These are phyloP conservation scores for Cetonia aurata DNA, from an alignment of 2,888 invertebrate species.

Conservation along the genomic window DNA sequence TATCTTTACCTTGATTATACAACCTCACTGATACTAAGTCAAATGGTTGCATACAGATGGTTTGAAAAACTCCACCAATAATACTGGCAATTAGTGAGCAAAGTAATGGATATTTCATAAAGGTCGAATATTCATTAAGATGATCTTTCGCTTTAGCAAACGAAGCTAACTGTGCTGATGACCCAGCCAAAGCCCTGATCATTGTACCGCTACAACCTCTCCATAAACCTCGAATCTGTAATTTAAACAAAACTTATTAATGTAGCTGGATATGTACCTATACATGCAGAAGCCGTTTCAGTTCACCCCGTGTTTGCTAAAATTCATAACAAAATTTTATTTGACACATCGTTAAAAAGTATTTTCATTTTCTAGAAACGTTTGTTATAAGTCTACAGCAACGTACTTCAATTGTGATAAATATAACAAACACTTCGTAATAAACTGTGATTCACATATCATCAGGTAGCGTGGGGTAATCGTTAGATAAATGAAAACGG, in stretches of 20 bases:
- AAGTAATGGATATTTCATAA: conserved; percentile 68
- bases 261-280: not conserved
- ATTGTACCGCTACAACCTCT: conserved; percentile 81
- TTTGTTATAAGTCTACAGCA: too few species aligned
- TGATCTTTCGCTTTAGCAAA: conserved; percentile 77
- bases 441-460: too few species aligned
- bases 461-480: too few species aligned
- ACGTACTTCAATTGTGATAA: too few species aligned
- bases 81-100: conserved; percentile 78
- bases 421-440: too few species aligned
- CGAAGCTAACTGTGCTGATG: conserved; percentile 85
- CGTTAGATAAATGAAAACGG: too few species aligned
- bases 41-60: conserved; percentile 85
- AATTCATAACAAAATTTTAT: too few species aligned
- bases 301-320: too few species aligned
- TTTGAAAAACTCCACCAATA: conserved; percentile 81
- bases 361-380: too few species aligned
- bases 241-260: conserved; percentile 43
- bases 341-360: too few species aligned
- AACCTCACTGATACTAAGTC: conserved; percentile 91
- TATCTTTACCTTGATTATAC: conserved; percentile 83
- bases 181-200: conserved; percentile 81
- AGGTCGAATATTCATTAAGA: conserved; percentile 60
- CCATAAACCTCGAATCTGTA: conserved; percentile 75
- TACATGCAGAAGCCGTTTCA: too few species aligned